Evolutionary conservation across 2,797 vertebrate genomes (phyloP), one percentile per base, ranked within the genome.

Genomic region (Synaphobranchus kaupii): DNA sequence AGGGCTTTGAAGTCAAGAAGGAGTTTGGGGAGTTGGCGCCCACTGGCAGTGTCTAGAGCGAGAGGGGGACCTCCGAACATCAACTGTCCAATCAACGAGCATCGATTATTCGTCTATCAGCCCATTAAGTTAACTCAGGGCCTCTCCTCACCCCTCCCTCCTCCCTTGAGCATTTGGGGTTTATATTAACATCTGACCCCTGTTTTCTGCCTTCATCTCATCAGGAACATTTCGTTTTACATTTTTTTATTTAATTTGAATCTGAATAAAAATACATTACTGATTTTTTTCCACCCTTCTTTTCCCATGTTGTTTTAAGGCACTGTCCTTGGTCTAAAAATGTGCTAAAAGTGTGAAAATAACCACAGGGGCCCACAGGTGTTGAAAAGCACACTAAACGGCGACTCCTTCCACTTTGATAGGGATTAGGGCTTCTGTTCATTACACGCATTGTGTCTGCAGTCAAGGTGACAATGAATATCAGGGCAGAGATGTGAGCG

Each of bases 351-450:
- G 28, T 73, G n/a, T 34, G 8, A 20, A 17, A 1, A 20, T 39
- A 1, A 34, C 76, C 8, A 0, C 76, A 22, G 76, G 31, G 68
- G 44, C 48, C 20, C 15, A n/a, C 39, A 83, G 81, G 86, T 48
- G 85, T 39, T 86, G 58, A 86, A 34, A 76, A 28, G 85, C 34
- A 52, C 47, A 13, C 31, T 68, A 17, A 44, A 58, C n/a, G 28
- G 2, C 22, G 66, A 1, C 28, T 31, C 44, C n/a, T 31, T 4
- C 47, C 31, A 7, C 28, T 13, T 13, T 31, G 8, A 28, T 10
- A 17, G 28, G 28, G 13, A 25, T 44, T 13, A 39, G 66, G 81
- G 50, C 7, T 54, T 56, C 31, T 48, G 17, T 48, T 82, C 25
- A 86, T 83, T 66, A 66, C 44, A 54, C 47, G 17, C 82, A 34